Evolutionary conservation across 1,140 invertebrate genomes (phyloP).

Genomic region (Eciton burchellii): DNA sequence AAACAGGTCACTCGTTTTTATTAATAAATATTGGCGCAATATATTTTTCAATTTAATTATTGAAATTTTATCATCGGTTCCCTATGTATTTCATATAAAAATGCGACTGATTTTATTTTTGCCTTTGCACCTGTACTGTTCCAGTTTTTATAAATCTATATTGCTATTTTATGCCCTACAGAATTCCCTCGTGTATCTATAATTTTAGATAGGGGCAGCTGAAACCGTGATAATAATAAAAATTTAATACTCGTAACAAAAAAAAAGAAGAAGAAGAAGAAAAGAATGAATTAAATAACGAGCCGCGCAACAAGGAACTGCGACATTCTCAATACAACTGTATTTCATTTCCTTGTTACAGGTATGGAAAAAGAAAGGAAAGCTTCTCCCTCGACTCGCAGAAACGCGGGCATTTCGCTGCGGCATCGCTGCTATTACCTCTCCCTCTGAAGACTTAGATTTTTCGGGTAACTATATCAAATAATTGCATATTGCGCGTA

Average conservation of each 20-base stretch:
- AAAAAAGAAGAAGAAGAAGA: too few relatives aligned
- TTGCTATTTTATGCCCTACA: not conserved
- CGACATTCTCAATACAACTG: not conserved
- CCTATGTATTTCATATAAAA: not conserved
- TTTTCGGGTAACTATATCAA: conserved; percentile 45
- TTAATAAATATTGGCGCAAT: conserved; percentile 21
- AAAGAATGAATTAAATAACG: not conserved
- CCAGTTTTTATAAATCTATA: not conserved
- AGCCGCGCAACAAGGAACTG: not conserved
- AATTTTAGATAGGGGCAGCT: not conserved
- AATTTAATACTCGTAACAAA: not conserved
- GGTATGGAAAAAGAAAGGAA: conserved; percentile 36
- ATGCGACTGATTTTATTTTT: conserved; percentile 27
- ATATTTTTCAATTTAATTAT: conserved; percentile 37
- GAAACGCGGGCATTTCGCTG: conserved; percentile 22
- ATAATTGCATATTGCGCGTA: conserved; percentile 42
- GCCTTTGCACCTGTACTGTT: not conserved
- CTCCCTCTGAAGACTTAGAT: conserved; percentile 39
- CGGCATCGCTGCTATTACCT: not conserved
- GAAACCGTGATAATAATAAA: not conserved
- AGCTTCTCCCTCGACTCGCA: conserved; percentile 27
- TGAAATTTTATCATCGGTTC: conserved; percentile 30
- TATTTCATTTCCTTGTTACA: conserved; percentile 14
- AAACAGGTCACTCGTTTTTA: conserved; percentile 18
- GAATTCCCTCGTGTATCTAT: not conserved